Conservation (phyloP, 2,888 invertebrate genomes). For the Drosophila peninsularis region DNA sequence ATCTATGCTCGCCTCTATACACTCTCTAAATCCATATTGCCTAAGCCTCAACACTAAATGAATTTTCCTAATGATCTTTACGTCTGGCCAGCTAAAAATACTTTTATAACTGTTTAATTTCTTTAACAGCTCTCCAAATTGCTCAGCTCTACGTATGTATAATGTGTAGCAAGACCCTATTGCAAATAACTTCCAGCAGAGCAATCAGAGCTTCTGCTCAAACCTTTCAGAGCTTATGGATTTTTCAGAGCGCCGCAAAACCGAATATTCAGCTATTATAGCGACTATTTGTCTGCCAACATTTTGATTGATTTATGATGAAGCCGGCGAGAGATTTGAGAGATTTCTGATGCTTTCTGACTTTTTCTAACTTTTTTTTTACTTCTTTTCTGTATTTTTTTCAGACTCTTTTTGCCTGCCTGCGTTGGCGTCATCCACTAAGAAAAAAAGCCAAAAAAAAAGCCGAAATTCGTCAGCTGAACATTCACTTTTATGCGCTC, state of each 20-base stretch:
- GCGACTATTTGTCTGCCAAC: slow-evolving; percentile 15
- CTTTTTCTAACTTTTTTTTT: slow-evolving; percentile 14
- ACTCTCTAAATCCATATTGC: not conserved
- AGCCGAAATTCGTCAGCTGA: not conserved
- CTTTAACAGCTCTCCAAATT: not conserved
- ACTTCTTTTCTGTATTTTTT: slow-evolving; percentile 11
- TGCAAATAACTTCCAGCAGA: not conserved
- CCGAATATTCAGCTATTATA: slow-evolving; percentile 8
- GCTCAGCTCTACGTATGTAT: not conserved
- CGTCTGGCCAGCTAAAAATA: not conserved
- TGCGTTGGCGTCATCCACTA: slow-evolving; percentile 23
- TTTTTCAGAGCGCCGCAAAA: not conserved
- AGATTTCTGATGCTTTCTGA: slow-evolving; percentile 25
- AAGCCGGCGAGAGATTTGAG: slow-evolving; percentile 3
- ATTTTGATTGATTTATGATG: slow-evolving; percentile 52
- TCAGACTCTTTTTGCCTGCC: slow-evolving; percentile 33
- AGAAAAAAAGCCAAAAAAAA: not conserved
- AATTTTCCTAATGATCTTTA: not conserved
- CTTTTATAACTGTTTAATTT: not conserved
- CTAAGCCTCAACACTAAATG: not conserved
- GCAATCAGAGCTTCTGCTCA: not conserved
- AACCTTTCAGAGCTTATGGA: not conserved
- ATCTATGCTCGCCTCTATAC: not conserved
- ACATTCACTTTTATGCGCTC: slow-evolving; percentile 40
- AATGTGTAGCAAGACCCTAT: not conserved